Conservation (phyloP, 1,140 invertebrate genomes). For the Bombus pascuorum region DNA sequence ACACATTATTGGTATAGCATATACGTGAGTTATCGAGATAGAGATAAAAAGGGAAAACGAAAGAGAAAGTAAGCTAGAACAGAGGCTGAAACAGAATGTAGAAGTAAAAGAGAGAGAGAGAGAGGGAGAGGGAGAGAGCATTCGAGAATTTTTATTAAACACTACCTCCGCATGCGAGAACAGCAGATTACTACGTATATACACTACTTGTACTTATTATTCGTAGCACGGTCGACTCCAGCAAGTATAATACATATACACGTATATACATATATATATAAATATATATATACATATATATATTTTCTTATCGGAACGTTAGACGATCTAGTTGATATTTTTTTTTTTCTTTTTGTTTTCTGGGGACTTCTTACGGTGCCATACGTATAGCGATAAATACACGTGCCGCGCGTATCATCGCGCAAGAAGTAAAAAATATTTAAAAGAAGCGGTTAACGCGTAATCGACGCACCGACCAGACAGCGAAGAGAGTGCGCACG, state of each 20-base stretch:
- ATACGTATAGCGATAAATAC: constrained; percentile 24
- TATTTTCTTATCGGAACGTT: constrained; percentile 67
- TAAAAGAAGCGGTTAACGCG: no score
- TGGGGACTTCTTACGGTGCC: constrained; percentile 43
- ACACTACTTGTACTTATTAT: constrained; percentile 52
- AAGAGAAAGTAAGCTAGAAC: neutral
- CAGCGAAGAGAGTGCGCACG: neutral
- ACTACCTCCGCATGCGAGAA: constrained; percentile 39
- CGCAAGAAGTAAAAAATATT: neutral
- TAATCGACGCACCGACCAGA: neutral
- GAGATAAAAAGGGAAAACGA: neutral
- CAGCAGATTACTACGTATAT: constrained; percentile 37
- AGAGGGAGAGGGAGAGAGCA: neutral
- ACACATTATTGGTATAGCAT: constrained; percentile 11
- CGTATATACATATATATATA: neutral
- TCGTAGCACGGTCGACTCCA: constrained; percentile 36
- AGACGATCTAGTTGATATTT: constrained; percentile 53
- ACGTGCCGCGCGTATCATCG: neutral
- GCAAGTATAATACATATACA: constrained; percentile 23
- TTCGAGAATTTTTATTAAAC: constrained; percentile 32
- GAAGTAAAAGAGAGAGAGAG: neutral
- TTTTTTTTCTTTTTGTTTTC: constrained; percentile 50
- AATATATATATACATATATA: constrained; percentile 41
- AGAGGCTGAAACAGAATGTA: neutral
- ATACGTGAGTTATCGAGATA: neutral